Percentiles rank a stretch among this genome's conserved stretches.
These are phyloP conservation scores for Carposina sasakii DNA, from an alignment of 1,140 invertebrate genomes.

Conservation along the genomic window DNA sequence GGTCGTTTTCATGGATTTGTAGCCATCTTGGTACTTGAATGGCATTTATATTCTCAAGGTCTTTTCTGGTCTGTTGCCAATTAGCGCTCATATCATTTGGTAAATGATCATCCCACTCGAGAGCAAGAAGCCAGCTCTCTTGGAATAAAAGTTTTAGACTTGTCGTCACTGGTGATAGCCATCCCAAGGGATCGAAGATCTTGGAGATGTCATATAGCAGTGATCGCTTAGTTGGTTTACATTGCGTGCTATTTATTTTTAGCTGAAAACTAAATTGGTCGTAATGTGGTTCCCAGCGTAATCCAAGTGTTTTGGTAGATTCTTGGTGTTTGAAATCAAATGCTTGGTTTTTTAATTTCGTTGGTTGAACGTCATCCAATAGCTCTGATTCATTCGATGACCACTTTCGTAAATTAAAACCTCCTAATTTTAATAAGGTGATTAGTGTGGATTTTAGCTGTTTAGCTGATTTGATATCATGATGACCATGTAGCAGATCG, in stretches of 20 bases:
- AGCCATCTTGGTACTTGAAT: conserved; percentile 14
- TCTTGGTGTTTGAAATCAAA: conserved; percentile 20
- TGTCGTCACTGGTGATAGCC: conserved; percentile 42
- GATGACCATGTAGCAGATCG: conserved; percentile 40
- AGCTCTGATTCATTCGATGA: conserved; percentile 31
- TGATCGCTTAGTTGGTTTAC: conserved; percentile 22
- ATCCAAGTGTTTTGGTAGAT: conserved; percentile 30
- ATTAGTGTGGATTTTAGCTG: conserved; percentile 15
- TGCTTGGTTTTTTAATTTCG: not conserved
- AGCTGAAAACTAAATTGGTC: conserved; percentile 26
- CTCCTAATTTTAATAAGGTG: conserved; percentile 19
- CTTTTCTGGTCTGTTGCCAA: conserved; percentile 22
- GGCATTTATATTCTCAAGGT: conserved; percentile 5
- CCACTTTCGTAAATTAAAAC: conserved; percentile 46
- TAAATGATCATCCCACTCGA: conserved; percentile 48
- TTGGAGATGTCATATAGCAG: conserved; percentile 33
- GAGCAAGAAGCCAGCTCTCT: conserved; percentile 30
- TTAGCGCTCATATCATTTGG: conserved; percentile 21
- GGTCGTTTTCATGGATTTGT: not conserved
- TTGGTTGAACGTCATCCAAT: conserved; percentile 3
- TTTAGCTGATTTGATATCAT: conserved; percentile 29
- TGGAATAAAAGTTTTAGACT: conserved; percentile 51
- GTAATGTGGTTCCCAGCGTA: conserved; percentile 27
- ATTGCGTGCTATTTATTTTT: not conserved
- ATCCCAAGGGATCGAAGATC: conserved; percentile 46